Conservation (phyloP, 2,113 vertebrate genomes). For the Eurystomus gularis region DNA sequence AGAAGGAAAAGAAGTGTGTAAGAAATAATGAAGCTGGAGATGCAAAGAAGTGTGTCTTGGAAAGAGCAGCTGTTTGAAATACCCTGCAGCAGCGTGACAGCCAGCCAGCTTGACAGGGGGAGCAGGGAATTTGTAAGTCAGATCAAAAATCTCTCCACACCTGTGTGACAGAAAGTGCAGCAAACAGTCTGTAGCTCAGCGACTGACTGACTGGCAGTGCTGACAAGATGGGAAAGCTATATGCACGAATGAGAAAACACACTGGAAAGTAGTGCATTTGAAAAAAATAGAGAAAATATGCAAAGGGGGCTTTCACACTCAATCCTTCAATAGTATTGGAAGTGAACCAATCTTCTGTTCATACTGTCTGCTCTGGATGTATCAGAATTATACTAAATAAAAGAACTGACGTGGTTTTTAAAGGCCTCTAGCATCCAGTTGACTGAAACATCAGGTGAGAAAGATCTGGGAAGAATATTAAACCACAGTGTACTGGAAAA, state of each 20-base stretch:
- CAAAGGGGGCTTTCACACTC: constrained; percentile 25
- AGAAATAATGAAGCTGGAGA: neutral
- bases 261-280: neutral
- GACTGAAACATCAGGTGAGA: constrained; percentile 38
- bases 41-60: neutral
- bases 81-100: neutral
- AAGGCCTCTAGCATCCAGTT: neutral
- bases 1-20: neutral
- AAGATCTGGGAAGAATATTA: constrained; percentile 29
- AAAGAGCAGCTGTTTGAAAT: constrained; percentile 19
- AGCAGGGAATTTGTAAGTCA: neutral
- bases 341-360: constrained; percentile 37
- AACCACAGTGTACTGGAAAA: neutral
- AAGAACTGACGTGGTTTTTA: constrained; percentile 1
- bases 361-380: constrained; percentile 9
- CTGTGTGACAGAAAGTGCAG: constrained; percentile 28
- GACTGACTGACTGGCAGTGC: constrained; percentile 6
- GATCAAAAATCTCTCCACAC: constrained; percentile 51
- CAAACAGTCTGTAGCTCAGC: neutral
- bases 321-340: constrained; percentile 39
- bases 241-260: constrained; percentile 15
- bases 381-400: constrained; percentile 1
- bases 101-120: neutral
- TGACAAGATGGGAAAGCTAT: constrained; percentile 22
- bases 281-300: neutral